Base-by-base conservation (phyloP, 2,888 invertebrate genomes). In the Lycophotia porphyrea region DNA sequence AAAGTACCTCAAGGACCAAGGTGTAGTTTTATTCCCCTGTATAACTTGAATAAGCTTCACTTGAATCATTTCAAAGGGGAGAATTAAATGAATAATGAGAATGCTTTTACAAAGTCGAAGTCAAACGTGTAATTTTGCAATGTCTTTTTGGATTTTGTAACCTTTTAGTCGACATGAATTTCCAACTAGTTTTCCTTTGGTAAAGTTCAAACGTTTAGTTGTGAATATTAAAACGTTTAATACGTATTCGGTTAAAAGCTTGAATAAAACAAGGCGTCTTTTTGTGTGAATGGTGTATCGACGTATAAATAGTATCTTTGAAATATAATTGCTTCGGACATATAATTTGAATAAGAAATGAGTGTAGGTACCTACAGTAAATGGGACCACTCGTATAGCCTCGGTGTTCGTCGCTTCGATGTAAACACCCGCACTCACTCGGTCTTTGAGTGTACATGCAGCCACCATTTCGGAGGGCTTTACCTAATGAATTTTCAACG, bases 11-110 rank as follows among this genome's bases (percentile, higher is more conserved):
- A 61, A 71, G 49, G 69, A 8, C 27, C 15, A 61, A 71, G 49
- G 69, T 75, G 71, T 70, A 80, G 74, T 69, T 84, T 70, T 72
- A 68, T 71, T 75, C 64, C n/a, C 21, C 2, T 66, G 66, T 66
- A 44, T n/a, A 73, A 52, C 55, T 78, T 68, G 60, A 69, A 67
- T 76, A 63, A 71, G 49, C 55, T 36, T n/a, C 52, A 27, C 47
- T 69, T 21, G 65, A 81, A 81, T 74, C 39, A 84, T 81, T 74
- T 60, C 47, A 84, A 81, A 74, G 71, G 68, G 52, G 42, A 31
- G 71, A 68, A 74, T 84, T 76, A 70, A 81, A 84, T 81, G 74
- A 74, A 77, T 83, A 77, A 84, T 76, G 71, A 74, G 65, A 81
- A 76, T 72, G 71, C 71, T 69, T 76, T 83, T 13, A 67, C 70